Base-by-base conservation (phyloP, 2,888 invertebrate species). In the Aporophyla nigra region DNA sequence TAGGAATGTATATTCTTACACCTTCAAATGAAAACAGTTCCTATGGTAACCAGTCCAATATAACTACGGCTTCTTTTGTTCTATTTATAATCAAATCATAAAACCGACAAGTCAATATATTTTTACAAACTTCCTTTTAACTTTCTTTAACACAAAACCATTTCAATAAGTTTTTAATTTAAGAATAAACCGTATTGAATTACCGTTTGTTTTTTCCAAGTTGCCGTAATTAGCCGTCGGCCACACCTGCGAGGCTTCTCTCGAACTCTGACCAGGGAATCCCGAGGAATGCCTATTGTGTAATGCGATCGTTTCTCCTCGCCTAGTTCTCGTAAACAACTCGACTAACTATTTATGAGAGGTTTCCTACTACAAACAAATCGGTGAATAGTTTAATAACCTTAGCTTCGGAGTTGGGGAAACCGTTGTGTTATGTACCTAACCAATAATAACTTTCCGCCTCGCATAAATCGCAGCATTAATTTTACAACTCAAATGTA, bases 401-500 rank as follows among this genome's bases (percentile, higher is more conserved):
- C 80, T 78, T 71, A 74, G 71, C 70, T 70, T 49, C 33, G 19
- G 67, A 80, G 62, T 66, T 63, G 74, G 78, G 84, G 86, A 78
- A 76, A 65, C 77, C 82, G 78, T 88, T 88, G 84, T 78, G 88
- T 84, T 86, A 83, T 88, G 86, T 88, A 85, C 85, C 82, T 59
- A 85, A 78, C 89, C 88, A 88, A 88, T 88, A 91, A 91, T 90
- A 92, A 91, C 89, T 91, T 90, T 85, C 91, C 89, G 90, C 91
- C 90, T 89, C 88, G 91, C 93, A 95, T 95, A 96, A 96, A 96
- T 96, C 93, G 92, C 87, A 89, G 94, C 93, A 95, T 96, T 96
- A 96, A 95, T 95, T 95, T 95, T 93, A 92, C 94, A 94, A 96
- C 94, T 94, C 95, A 96, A 96, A 96, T 95, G 94, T 94, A 94